Evolutionary conservation across 2,888 invertebrate species (phyloP), one percentile per base, ranked within the genome.

Genomic region (Diaphora mendica): DNA sequence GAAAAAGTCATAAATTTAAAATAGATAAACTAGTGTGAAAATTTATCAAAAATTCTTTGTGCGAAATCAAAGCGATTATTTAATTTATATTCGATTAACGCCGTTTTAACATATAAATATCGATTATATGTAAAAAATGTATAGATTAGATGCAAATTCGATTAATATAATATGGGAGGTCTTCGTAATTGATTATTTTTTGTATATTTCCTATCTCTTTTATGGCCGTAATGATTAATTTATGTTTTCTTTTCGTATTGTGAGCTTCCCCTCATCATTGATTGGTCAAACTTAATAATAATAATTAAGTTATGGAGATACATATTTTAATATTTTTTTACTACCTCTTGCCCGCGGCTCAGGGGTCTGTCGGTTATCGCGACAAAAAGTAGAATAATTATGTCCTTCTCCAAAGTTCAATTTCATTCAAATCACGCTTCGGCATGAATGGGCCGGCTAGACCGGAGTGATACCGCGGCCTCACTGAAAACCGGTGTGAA

Each of bases 121-220:
- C 82, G 81, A 85, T 87, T 85, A 88, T 89, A 88, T 87, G 85
- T 82, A 81, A 85, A 87, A 88, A 82, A 78, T 86, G 35, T 35
- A 86, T 87, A 86, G 83, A 90, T 91, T 86, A 87, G 51, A 90
- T 90, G 87, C 86, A 84, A 89, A 89, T 89, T 81, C 76, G 68
- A 64, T 77, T 75, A 78, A 79, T 79, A 81, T 78, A 80, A 86
- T 78, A 80, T 87, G 87, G 87, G 88, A 80, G 88, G 87, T 89
- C 88, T 71, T 42, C 66, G 77, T 82, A 80, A 86, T 88, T 86
- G 83, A 86, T 82, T 62, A 30, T 62, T 83, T 70, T 83, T 84
- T 72, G n/a, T 74, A 77, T 82, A 26, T 15, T 74, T 77, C 82
- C 66, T 64, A 67, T 78, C 67, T 79, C 71, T 79, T 78, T 80